These are phyloP conservation scores for Dunckerocampus dactyliophorus DNA, from an alignment of 2,113 vertebrate genomes.

Conservation along the genomic window DNA sequence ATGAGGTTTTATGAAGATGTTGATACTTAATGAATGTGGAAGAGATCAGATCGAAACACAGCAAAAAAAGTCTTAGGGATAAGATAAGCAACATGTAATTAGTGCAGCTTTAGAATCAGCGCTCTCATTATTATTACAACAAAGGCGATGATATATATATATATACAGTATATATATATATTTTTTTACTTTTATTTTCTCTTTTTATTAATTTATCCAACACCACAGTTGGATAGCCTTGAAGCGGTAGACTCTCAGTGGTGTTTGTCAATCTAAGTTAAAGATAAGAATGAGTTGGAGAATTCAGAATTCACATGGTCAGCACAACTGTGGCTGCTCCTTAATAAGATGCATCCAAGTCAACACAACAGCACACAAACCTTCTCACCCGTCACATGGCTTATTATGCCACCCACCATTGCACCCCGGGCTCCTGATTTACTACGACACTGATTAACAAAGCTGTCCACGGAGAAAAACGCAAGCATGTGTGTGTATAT, in stretches of 20 bases:
- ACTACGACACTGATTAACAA: slow-evolving; percentile 64
- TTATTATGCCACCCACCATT: slow-evolving; percentile 42
- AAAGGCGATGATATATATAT: not conserved
- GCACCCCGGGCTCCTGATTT: slow-evolving; percentile 50
- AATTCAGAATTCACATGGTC: slow-evolving; percentile 14
- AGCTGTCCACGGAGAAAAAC: slow-evolving; percentile 20
- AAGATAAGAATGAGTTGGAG: not conserved
- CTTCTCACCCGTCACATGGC: slow-evolving; percentile 42
- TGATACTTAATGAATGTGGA: not conserved
- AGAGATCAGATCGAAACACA: not conserved
- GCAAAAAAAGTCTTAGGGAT: not conserved
- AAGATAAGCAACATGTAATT: slow-evolving; percentile 1
- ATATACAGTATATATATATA: too few species aligned
- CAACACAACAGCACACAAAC: slow-evolving; percentile 39
- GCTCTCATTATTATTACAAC: not conserved
- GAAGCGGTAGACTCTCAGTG: slow-evolving; percentile 16
- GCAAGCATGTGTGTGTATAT: not conserved
- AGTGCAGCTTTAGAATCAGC: slow-evolving; percentile 12
- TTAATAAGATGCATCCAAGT: slow-evolving; percentile 53
- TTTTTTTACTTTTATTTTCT: not conserved
- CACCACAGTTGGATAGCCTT: slow-evolving; percentile 41
- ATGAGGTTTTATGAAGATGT: not conserved
- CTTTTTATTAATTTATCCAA: slow-evolving; percentile 8
- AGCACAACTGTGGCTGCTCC: slow-evolving; percentile 20
- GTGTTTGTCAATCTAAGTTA: too few species aligned